These are phyloP conservation scores for Gandaritis pyraliata DNA, from an alignment of 2,888 invertebrate species.

Conservation along the genomic window DNA sequence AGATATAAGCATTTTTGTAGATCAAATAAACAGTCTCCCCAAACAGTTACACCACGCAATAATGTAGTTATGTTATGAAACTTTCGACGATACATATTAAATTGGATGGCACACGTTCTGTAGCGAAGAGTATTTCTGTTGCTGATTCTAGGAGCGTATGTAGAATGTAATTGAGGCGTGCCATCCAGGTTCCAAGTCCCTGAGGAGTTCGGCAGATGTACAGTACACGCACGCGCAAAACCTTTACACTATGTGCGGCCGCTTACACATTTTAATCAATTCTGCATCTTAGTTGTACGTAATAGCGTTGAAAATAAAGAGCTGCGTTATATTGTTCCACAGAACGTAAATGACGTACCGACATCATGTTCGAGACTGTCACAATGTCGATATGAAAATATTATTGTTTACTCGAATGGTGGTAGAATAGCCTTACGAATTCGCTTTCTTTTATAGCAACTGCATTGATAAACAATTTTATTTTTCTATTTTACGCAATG, in stretches of 20 bases:
- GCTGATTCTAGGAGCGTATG: slow-evolving; percentile 65
- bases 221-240: slow-evolving; percentile 55
- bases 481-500: slow-evolving; percentile 28
- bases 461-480: slow-evolving; percentile 32
- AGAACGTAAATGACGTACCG: slow-evolving; percentile 12
- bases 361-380: slow-evolving; percentile 26
- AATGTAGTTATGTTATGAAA: slow-evolving; percentile 42
- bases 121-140: slow-evolving; percentile 56
- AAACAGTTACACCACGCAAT: slow-evolving; percentile 29
- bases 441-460: slow-evolving; percentile 11
- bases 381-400: slow-evolving; percentile 37
- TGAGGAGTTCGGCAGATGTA: slow-evolving; percentile 53
- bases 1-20: slow-evolving; percentile 30
- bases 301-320: slow-evolving; percentile 27
- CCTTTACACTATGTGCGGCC: slow-evolving; percentile 38
- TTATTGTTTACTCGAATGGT: slow-evolving; percentile 38
- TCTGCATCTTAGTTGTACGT: slow-evolving; percentile 22
- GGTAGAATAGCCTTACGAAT: slow-evolving; percentile 28
- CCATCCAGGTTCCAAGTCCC: slow-evolving; percentile 61
- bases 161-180: slow-evolving; percentile 73
- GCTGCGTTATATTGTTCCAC: slow-evolving; percentile 5
- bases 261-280: slow-evolving; percentile 26
- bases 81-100: slow-evolving; percentile 52
- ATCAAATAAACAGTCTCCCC: slow-evolving; percentile 35
- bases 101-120: slow-evolving; percentile 58